phyloP scores from a whole-genome alignment of 2,797 vertebrate genomes.

The Sternotherus odoratus region DNA sequence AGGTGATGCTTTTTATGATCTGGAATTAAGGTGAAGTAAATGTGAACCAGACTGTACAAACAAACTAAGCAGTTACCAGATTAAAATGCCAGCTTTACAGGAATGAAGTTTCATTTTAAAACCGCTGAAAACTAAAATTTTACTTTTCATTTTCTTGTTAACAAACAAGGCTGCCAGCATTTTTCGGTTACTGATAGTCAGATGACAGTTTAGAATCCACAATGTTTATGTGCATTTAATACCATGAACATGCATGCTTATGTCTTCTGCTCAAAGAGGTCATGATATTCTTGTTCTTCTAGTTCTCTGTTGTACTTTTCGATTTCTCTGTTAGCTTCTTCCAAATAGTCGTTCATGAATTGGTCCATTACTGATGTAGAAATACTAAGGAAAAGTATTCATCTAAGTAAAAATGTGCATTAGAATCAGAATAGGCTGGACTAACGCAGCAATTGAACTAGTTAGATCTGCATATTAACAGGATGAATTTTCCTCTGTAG shows the following conservation, averaged over 20 bases:
- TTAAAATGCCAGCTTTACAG: constrained; percentile 62
- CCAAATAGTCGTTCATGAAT: constrained; percentile 93
- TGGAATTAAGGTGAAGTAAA: constrained; percentile 76
- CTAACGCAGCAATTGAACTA: not conserved
- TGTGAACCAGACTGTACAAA: constrained; percentile 65
- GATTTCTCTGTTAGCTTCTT: constrained; percentile 92
- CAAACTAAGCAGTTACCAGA: constrained; percentile 65
- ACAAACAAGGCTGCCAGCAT: constrained; percentile 52
- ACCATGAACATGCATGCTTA: constrained; percentile 12
- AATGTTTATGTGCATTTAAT: not conserved
- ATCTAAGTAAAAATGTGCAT: accelerated
- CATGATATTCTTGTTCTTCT: constrained; percentile 89
- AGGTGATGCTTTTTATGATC: constrained; percentile 66
- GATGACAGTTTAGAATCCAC: not conserved
- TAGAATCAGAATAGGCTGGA: not conserved
- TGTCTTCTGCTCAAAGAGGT: constrained; percentile 91
- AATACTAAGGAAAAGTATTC: constrained; percentile 80
- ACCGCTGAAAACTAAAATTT: constrained; percentile 54
- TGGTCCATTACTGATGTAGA: constrained; percentile 90
- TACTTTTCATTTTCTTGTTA: constrained; percentile 46
- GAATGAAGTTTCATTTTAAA: constrained; percentile 45
- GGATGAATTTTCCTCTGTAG: not conserved
- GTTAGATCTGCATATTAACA: not conserved
- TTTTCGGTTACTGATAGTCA: constrained; percentile 44
- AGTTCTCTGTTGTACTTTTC: constrained; percentile 93